A percentile compares a stretch with the other conserved stretches of the same genome.
phyloP scores from a whole-genome alignment of 2,113 vertebrate species.

The Eolophus roseicapilla region DNA sequence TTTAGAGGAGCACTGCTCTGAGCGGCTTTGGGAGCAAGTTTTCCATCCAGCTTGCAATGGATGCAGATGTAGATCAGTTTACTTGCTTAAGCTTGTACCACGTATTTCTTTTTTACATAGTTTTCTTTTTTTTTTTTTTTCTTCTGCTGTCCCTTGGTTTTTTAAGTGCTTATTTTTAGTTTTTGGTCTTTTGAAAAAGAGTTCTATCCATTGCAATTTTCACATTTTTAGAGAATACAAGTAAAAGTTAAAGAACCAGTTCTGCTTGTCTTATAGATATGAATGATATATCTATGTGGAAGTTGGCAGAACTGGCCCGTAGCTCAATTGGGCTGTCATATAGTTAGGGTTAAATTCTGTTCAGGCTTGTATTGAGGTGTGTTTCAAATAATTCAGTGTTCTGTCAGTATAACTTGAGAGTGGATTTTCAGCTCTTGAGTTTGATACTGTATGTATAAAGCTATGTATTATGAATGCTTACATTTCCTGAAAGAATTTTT shows the following conservation, averaged over 20 bases:
- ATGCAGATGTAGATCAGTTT: not conserved
- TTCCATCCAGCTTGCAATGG: constrained; percentile 35
- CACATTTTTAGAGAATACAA: not conserved
- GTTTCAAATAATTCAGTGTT: not conserved
- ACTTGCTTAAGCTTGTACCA: constrained; percentile 39
- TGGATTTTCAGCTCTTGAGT: constrained; percentile 24
- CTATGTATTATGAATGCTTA: constrained; percentile 4
- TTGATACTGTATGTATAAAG: constrained; percentile 30
- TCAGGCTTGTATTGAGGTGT: not conserved
- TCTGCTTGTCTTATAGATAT: not conserved
- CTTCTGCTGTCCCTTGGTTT: not conserved
- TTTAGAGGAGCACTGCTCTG: not conserved
- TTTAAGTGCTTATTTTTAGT: constrained; percentile 26
- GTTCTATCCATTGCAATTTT: not conserved
- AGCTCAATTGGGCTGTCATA: not conserved
- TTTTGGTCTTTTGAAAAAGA: not conserved
- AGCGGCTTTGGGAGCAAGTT: constrained; percentile 10
- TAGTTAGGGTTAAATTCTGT: constrained; percentile 11
- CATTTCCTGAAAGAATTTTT: not conserved
- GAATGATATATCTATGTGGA: not conserved
- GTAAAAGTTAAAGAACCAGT: not conserved
- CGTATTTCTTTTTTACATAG: not conserved
- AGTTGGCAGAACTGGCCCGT: not conserved
- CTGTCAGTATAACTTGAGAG: constrained; percentile 35
- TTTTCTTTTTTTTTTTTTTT: not conserved